Evolutionary conservation across 1,140 invertebrate genomes (phyloP).

Genomic region (Drosophila parabipectinata): DNA sequence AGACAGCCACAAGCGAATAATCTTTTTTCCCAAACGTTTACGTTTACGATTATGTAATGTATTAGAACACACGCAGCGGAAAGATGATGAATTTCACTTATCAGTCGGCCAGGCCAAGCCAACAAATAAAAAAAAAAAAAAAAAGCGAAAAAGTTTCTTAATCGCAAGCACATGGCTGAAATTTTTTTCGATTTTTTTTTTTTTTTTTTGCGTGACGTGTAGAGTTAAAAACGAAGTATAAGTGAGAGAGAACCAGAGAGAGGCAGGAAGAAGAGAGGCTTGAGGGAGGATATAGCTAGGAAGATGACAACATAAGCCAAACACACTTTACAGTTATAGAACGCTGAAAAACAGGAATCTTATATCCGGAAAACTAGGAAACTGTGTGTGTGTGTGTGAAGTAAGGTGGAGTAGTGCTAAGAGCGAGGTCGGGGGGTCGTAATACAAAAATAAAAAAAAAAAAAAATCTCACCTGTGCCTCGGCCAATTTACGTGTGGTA

Average conservation of each 20-base stretch:
- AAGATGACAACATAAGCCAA: constrained; percentile 28
- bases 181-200: constrained; percentile 39
- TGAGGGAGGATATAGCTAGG: background rate
- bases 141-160: constrained; percentile 51
- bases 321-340: constrained; percentile 30
- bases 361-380: background rate
- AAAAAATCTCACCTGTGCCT: constrained; percentile 74
- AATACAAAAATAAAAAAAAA: background rate
- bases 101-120: constrained; percentile 19
- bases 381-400: background rate
- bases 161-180: constrained; percentile 70
- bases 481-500: constrained; percentile 74
- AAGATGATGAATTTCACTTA: constrained; percentile 32
- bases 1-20: constrained; percentile 31
- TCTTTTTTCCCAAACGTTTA: constrained; percentile 13
- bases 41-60: constrained; percentile 62
- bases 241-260: constrained; percentile 2
- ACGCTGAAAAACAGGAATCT: constrained; percentile 7
- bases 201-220: constrained; percentile 62
- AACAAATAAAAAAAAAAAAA: constrained; percentile 37
- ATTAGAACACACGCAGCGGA: constrained; percentile 24
- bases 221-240: background rate
- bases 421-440: background rate
- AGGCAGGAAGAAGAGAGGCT: background rate
- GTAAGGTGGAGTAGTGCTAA: background rate